Evolutionary conservation across 2,113 vertebrate species (phyloP).

Genomic region (Mugil cephalus): DNA sequence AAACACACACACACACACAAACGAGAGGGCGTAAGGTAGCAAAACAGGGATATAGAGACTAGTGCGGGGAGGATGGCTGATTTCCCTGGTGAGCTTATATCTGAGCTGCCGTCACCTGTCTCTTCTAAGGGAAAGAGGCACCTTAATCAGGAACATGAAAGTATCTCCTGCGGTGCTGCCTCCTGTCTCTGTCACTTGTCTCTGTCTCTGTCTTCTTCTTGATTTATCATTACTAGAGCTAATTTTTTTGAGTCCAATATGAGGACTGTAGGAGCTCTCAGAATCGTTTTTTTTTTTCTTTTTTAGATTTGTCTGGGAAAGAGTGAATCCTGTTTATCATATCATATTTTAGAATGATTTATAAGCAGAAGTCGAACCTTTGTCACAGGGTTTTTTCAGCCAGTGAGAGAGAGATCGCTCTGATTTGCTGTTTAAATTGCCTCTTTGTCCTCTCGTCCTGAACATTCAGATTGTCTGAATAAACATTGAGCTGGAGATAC

Average conservation of each 20-base stretch:
- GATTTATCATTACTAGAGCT: constrained; percentile 48
- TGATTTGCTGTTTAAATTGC: too few relatives aligned
- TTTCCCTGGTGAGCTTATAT: constrained; percentile 79
- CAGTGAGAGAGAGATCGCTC: too few relatives aligned
- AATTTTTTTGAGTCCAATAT: constrained; percentile 30
- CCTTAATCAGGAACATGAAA: constrained; percentile 80
- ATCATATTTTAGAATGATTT: too few relatives aligned
- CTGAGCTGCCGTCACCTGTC: constrained; percentile 73
- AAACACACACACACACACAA: constrained; percentile 18
- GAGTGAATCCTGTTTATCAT: too few relatives aligned
- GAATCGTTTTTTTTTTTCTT: too few relatives aligned
- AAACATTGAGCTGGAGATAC: too few relatives aligned
- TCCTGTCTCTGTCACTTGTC: constrained; percentile 65
- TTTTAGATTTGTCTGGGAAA: too few relatives aligned
- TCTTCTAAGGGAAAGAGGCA: constrained; percentile 57
- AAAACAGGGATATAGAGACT: constrained; percentile 63
- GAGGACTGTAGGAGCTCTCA: not conserved
- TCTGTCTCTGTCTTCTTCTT: constrained; percentile 59
- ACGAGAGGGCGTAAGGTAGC: constrained; percentile 48
- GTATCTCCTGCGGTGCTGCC: constrained; percentile 69
- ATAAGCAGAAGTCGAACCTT: too few relatives aligned
- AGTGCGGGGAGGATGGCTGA: constrained; percentile 63
- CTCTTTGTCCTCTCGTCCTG: too few relatives aligned
- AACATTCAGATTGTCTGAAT: too few relatives aligned
- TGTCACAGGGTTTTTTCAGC: too few relatives aligned